These are phyloP conservation scores for Exocentrus adspersus DNA, from an alignment of 2,888 invertebrate genomes.

Conservation along the genomic window DNA sequence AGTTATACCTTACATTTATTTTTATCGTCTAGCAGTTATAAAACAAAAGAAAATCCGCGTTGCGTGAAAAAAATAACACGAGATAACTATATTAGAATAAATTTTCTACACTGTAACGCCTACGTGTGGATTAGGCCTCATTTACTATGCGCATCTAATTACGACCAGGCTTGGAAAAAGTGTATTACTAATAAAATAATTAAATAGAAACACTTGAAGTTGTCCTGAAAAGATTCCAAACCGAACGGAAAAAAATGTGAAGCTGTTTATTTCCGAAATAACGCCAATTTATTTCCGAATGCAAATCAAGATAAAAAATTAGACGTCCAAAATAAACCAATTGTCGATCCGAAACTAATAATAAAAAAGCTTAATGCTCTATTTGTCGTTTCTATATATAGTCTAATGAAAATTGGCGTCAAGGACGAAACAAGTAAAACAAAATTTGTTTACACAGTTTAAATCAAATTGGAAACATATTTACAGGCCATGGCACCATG, in stretches of 20 bases:
- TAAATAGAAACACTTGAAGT: no score
- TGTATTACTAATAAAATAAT: no score
- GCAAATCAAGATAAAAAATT: not conserved
- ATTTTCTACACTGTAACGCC: slow-evolving; percentile 21
- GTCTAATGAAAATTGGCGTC: slow-evolving; percentile 14
- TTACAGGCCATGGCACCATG: not conserved
- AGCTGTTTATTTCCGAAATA: not conserved
- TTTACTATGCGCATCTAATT: slow-evolving; percentile 18
- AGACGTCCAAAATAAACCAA: not conserved
- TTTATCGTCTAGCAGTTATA: slow-evolving; percentile 5
- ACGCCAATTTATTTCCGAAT: not conserved
- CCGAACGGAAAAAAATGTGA: not conserved
- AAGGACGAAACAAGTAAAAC: not conserved
- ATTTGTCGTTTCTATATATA: slow-evolving; percentile 19
- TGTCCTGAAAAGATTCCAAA: no score
- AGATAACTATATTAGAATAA: slow-evolving; percentile 12
- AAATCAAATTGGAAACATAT: not conserved
- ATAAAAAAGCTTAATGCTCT: slow-evolving; percentile 16
- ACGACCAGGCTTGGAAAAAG: not conserved
- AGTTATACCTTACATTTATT: not conserved
- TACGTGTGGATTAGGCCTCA: not conserved
- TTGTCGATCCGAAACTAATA: slow-evolving; percentile 2
- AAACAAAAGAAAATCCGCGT: slow-evolving; percentile 23
- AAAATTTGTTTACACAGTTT: not conserved
- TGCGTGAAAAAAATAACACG: slow-evolving; percentile 21